Evolutionary conservation across 2,797 vertebrate species (phyloP), one percentile per base, ranked within the genome.

Genomic region (Pangasius macronema): DNA sequence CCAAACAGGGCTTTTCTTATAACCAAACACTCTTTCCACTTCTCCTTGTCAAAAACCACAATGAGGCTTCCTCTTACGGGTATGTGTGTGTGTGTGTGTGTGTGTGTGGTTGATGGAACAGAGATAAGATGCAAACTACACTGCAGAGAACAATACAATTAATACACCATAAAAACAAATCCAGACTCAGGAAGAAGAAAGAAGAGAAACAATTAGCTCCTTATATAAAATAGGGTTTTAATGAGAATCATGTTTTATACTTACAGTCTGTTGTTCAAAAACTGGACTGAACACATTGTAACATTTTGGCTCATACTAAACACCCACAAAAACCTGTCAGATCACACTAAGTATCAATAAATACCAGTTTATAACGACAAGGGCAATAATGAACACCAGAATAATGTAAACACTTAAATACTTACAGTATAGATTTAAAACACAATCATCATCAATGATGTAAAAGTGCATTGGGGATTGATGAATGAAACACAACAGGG

Each of bases 1-100:
- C n/a, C 22, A 53, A 72, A 14, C 30, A 49, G 57, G 65, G 24
- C n/a, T 87, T 79, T 30, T 76, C 33, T 55, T 82, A 73, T 57
- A 85, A 86, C 84, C 85, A 84, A 83, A 88, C 11, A 22, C n/a
- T 81, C 72, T 77, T 76, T 65, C 33, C 13, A 33, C 16, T 63
- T 87, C n/a, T 84, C 51, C 55, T 73, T 30, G 86, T 90, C 83
- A 39, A 57, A 82, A 89, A 86, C 91, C 91, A 85, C 91, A 88
- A 63, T 18, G 46, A 13, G 65, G 80, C 65, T 42, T 89, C 72
- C 57, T 6, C 49, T 85, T 68, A 83, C 55, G 51, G 65, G 7
- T 24, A 24, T 81, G 33, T 61, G 13, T 53, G 77, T 27, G 55
- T 9, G 11, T 76, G 1, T 13, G 39, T n/a, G 51, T 30, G 30